These are phyloP conservation scores for Amiota communis DNA, from an alignment of 2,888 invertebrate species.

Conservation along the genomic window DNA sequence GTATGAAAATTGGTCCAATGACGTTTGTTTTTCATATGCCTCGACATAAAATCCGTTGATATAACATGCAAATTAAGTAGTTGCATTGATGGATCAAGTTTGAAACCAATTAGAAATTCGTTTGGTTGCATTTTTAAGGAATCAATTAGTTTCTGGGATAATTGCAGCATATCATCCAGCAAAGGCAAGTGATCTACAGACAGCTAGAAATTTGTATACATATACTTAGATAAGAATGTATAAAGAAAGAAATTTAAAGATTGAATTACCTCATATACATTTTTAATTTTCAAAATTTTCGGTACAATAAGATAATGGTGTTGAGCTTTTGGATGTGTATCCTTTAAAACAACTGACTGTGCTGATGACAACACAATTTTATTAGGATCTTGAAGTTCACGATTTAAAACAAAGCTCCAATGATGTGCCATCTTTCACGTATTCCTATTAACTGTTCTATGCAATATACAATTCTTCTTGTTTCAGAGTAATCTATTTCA, in stretches of 20 bases:
- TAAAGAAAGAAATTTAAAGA: too few relatives aligned
- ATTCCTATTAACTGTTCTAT: too few relatives aligned
- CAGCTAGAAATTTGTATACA: too few relatives aligned
- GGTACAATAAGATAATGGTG: conserved; percentile 51
- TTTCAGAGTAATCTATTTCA: too few relatives aligned
- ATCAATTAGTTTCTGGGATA: not conserved
- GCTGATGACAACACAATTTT: conserved; percentile 44
- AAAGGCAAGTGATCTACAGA: not conserved
- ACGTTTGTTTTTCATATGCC: conserved; percentile 22
- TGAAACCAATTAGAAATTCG: conserved; percentile 37
- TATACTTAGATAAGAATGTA: too few relatives aligned
- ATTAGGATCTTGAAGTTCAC: not conserved
- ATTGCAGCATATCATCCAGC: conserved; percentile 5
- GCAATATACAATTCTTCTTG: too few relatives aligned
- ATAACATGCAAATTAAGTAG: conserved; percentile 50
- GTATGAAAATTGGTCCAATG: conserved; percentile 60
- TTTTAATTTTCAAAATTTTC: conserved; percentile 39
- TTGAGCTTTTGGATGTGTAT: conserved; percentile 47
- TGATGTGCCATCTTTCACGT: not conserved
- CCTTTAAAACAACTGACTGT: conserved; percentile 46
- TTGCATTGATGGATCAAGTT: conserved; percentile 41
- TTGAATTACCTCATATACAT: conserved; percentile 39
- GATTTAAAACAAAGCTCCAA: not conserved
- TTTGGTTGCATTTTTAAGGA: not conserved
- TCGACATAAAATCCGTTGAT: conserved; percentile 50